Base-by-base conservation (phyloP, 1,140 invertebrate genomes). In the Cryptotermes secundus region DNA sequence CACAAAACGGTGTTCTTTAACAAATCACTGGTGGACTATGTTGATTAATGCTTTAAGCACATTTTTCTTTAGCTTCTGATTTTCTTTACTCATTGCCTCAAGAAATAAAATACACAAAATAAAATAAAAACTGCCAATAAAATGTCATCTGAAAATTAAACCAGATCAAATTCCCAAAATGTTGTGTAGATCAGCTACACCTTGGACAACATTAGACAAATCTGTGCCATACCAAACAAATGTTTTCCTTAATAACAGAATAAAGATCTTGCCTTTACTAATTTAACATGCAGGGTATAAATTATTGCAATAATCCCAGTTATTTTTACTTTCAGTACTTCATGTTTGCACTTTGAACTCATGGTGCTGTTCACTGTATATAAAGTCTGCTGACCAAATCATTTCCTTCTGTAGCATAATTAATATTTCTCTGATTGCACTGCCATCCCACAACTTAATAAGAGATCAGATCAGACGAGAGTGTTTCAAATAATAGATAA, bases 401-500 rank as follows among this genome's bases (percentile, higher is more conserved):
- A 12, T n/a, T 72, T 72, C 31, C 59, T n/a, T 31, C 26, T 49
- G 7, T 14, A 82, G 38, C 22, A 45, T 53, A 82, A 53, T 42
- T 34, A 10, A 82, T 12, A 38, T 82, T 80, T 80, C n/a, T 34
- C 79, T 38, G 24, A 82, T 82, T 82, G 35, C 38, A 82, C 81
- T 34, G 34, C 26, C 2, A 12, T 31, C 31, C 22, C 53, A 59
- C 81, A 49, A 49, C 38, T 45, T 45, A 45, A 38, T n/a, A 45
- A 49, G 34, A 31, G 35, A 34, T 84, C 83, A 97, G 86, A 98
- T 98, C 79, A 97, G 93, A 84, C 97, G 89, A 49, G 96, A 96
- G 86, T 96, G 95, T 87, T 96, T 96, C 72, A 97, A 89, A 89
- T 97, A 97, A 86, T 95, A 94, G 82, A 96, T 94, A 31, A 98